These are phyloP conservation scores for Mus caroli DNA, from an alignment of 2,797 vertebrate genomes.

Conservation along the genomic window DNA sequence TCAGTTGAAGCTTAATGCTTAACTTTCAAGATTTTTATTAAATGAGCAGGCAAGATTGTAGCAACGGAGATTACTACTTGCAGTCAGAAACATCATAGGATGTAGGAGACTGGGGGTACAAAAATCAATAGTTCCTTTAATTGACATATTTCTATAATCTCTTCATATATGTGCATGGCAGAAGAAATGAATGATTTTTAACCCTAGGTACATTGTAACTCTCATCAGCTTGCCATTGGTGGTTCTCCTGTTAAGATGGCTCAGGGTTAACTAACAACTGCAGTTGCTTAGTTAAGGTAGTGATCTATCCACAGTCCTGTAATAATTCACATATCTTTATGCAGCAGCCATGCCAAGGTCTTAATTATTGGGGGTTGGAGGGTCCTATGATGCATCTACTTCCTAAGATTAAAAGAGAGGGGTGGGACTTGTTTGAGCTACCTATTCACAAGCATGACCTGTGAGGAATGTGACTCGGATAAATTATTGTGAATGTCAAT, in stretches of 20 bases:
- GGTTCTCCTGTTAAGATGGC: slow-evolving; percentile 41
- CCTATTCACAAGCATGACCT: not conserved
- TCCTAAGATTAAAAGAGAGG: not conserved
- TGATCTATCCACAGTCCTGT: slow-evolving; percentile 55
- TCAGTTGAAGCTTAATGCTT: not conserved
- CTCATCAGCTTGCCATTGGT: slow-evolving; percentile 24
- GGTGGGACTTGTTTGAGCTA: not conserved
- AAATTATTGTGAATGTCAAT: slow-evolving; percentile 54
- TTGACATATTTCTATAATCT: not conserved
- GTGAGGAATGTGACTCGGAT: slow-evolving; percentile 32
- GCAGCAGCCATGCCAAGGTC: slow-evolving; percentile 55
- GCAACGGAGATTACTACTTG: not conserved
- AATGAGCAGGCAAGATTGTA: not conserved
- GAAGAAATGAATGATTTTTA: slow-evolving; percentile 44
- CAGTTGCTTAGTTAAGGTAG: slow-evolving; percentile 42
- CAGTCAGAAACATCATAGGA: not conserved
- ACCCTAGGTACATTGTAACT: not conserved
- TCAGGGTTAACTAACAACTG: slow-evolving; percentile 13
- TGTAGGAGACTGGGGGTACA: not conserved
- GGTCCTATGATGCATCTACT: not conserved
- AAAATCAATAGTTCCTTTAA: not conserved
- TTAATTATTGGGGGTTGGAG: slow-evolving; percentile 43
- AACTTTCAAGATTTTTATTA: not conserved
- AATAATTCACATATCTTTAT: not conserved
- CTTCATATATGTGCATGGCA: not conserved